Evolutionary conservation across 1,140 invertebrate species (phyloP), one percentile per base, ranked within the genome.

Genomic region (Zaprionus davidi): DNA sequence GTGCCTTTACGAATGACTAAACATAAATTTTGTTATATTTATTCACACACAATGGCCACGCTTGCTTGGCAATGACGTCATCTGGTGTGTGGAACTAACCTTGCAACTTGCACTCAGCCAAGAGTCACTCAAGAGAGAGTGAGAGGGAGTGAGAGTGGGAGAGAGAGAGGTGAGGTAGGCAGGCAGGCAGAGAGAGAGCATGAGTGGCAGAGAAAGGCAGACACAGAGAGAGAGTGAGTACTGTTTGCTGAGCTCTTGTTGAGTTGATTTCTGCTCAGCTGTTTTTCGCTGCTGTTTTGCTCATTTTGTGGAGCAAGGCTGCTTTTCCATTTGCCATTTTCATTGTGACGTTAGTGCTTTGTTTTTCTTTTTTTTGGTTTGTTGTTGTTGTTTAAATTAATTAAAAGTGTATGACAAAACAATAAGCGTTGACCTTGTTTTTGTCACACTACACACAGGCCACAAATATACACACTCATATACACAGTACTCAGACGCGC

Each of bases 351-450:
- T 36, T 20, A 11, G 41, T 34, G 22, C 11, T 17, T 38, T 13
- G 71, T 70, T 81, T 74, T 60, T 60, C 57, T 72, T 44, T 6
- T 63, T 74, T 65, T 58, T 64, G 36, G 73, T n/a, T 57, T 53
- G 24, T 59, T 72, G 59, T 79, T 90, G 57, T 72, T 82, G 60
- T 82, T 82, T 90, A 85, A 90, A 90, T 90, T 76, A 86, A 90
- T 90, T 90, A 80, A 86, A 90, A 86, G 53, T 82, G 68, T 86
- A 82, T 90, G 69, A 86, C 66, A 78, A 73, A 78, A 80, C 73
- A 90, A 86, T 80, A 71, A 76, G 67, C 60, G 59, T 65, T 86
- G 85, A 86, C 85, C 85, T 90, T 90, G 76, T 82, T 88, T 74
- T 38, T 20, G 53, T 5, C 44, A 26, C 65, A 53, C 49, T 11